Evolutionary conservation across 1,140 invertebrate genomes (phyloP), one percentile per base, ranked within the genome.

Genomic region (Reticulitermes speratus): DNA sequence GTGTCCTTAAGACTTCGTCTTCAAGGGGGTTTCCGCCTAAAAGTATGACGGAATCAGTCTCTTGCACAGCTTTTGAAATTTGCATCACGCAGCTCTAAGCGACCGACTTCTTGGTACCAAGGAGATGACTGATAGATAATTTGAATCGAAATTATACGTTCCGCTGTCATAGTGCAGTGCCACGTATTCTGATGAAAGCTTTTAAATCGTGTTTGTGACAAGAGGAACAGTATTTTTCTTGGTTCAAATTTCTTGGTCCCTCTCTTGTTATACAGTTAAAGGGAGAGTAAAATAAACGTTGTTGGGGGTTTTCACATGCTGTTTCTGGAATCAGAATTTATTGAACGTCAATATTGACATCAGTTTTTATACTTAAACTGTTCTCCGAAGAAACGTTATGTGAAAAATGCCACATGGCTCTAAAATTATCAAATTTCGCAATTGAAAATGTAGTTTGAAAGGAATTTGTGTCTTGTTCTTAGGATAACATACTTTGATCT

Each of bases 201-300:
- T 75, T 75, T 75, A 75, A 75, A 75, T 30, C 65, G n/a, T 75
- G 65, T 16, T 75, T 30, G 65, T 75, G n/a, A 75, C n/a, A 75
- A 0, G 0, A 0, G 0, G 25, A 14, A 75, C n/a, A 75, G 14
- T 16, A 75, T 75, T 75, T 75, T 75, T 75, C 65, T 75, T 75
- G 25, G 65, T 75, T 75, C 65, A 75, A 30, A 75, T 75, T 75
- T 75, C 65, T 30, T 75, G 5, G 5, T 30, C n/a, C n/a, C 8
- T 75, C n/a, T 75, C n/a, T 75, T 75, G n/a, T 75, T 25, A 25
- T 30, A n/a, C 25, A n/a, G n/a, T 75, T 75, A 25, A 75, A n/a
- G 59, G 16, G 16, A 16, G n/a, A 8, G n/a, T 11, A 75, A 30
- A 30, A 75, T 30, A 75, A 75, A 75, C n/a, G 5, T 75, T 75